Percentiles rank a stretch among this genome's conserved stretches.
Conservation (phyloP, 2,797 vertebrate genomes). For the Gobionotothen gibberifrons region DNA sequence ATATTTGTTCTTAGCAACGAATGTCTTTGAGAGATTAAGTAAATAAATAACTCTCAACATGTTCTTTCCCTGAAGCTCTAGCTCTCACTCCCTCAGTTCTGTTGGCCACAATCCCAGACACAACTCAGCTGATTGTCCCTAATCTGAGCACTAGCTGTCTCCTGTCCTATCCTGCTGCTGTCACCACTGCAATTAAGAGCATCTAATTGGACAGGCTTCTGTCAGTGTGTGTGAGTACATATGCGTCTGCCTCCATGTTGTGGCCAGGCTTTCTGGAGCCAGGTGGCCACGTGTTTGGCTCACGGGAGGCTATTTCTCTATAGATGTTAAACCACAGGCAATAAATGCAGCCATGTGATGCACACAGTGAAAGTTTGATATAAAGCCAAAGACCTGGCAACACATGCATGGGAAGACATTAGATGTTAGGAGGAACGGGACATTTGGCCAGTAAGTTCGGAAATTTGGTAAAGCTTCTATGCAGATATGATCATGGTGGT, state of each 20-base stretch:
- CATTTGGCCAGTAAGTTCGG: slow-evolving; percentile 33
- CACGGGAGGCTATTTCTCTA: slow-evolving; percentile 59
- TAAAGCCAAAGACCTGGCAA: slow-evolving; percentile 50
- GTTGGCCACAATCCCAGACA: slow-evolving; percentile 64
- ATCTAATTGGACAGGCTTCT: slow-evolving; percentile 72
- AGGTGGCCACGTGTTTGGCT: slow-evolving; percentile 75
- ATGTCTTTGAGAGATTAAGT: slow-evolving; percentile 62
- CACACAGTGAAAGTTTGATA: slow-evolving; percentile 41
- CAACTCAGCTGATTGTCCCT: slow-evolving; percentile 56
- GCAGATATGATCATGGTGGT: slow-evolving; percentile 34
- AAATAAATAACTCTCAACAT: slow-evolving; percentile 56
- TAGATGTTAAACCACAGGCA: slow-evolving; percentile 61
- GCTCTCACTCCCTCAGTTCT: slow-evolving; percentile 24
- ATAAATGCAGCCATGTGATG: slow-evolving; percentile 65
- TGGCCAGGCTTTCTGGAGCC: slow-evolving; percentile 73
- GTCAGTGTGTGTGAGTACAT: slow-evolving; percentile 52
- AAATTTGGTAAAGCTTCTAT: slow-evolving; percentile 29
- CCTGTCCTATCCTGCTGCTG: slow-evolving; percentile 59
- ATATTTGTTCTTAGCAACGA: slow-evolving; percentile 60
- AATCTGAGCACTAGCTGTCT: slow-evolving; percentile 57
- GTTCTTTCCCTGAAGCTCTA: slow-evolving; percentile 51
- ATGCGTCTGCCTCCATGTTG: slow-evolving; percentile 39
- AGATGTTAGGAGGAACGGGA: slow-evolving; percentile 49
- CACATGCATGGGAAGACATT: slow-evolving; percentile 35
- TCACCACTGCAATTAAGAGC: slow-evolving; percentile 70